Percentiles rank a stretch among this genome's conserved stretches.
Conservation (phyloP, 2,888 invertebrate genomes). For the Lepidochrysops patricia region DNA sequence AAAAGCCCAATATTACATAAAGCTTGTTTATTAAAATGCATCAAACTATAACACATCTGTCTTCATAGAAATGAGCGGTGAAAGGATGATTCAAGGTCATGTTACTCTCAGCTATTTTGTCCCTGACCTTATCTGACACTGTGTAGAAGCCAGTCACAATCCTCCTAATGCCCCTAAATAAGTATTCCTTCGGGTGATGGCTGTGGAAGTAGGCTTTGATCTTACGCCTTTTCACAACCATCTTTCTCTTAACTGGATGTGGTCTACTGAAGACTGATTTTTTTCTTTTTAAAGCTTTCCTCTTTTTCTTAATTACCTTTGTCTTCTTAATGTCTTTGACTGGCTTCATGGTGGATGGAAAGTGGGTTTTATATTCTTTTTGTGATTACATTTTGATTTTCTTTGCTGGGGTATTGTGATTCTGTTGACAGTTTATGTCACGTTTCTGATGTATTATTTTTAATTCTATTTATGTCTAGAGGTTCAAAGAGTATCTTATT, state of each 20-base stretch:
- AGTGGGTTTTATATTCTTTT: not conserved
- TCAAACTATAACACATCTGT: conserved; percentile 46
- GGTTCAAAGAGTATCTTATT: too few relatives aligned
- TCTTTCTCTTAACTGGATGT: conserved; percentile 48
- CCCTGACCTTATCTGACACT: conserved; percentile 48
- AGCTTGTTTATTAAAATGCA: not conserved
- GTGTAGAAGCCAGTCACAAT: conserved; percentile 45
- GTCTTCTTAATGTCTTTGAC: not conserved
- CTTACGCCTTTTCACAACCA: conserved; percentile 39
- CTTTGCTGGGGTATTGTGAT: not conserved
- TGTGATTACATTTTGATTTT: not conserved
- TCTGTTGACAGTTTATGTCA: too few relatives aligned
- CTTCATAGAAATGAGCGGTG: conserved; percentile 50
- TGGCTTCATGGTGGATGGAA: not conserved
- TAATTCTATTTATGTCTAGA: too few relatives aligned
- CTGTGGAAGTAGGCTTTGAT: conserved; percentile 48
- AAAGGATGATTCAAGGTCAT: conserved; percentile 49
- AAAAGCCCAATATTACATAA: too few relatives aligned
- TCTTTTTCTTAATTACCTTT: conserved; percentile 41
- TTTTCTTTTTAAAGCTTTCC: conserved; percentile 44
- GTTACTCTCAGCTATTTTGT: conserved; percentile 49
- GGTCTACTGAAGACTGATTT: conserved; percentile 50
- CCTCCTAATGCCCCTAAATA: conserved; percentile 38
- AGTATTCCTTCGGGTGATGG: conserved; percentile 37
- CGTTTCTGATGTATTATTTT: too few relatives aligned